A percentile compares a stretch with the other conserved stretches of the same genome.
phyloP scores from a whole-genome alignment of 2,797 vertebrate species.

The Eidolon dupreanum region DNA sequence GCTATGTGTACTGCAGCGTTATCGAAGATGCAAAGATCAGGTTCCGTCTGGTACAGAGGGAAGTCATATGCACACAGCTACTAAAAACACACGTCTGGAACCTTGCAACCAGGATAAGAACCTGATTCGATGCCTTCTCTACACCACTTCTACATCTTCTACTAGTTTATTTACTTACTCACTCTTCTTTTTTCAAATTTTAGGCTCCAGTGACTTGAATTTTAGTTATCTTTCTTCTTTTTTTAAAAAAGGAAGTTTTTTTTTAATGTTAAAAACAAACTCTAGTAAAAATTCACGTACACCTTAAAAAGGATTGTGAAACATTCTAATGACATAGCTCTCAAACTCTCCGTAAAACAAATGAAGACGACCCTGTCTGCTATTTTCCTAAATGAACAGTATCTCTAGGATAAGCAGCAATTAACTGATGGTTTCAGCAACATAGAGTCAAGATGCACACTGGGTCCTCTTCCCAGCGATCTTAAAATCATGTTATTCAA shows the following conservation, averaged over 20 bases:
- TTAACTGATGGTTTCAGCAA: neutral
- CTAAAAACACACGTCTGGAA: neutral
- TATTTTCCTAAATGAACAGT: neutral
- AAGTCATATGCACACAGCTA: neutral
- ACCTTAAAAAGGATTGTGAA: neutral
- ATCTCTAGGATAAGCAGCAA: neutral
- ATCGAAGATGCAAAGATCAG: neutral
- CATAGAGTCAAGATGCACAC: neutral
- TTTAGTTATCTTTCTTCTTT: neutral
- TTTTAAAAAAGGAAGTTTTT: neutral
- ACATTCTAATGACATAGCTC: neutral
- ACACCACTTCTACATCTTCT: neutral
- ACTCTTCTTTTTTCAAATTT: slow-evolving; percentile 8
- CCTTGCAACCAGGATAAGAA: neutral
- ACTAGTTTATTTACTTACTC: neutral
- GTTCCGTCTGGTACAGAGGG: neutral
- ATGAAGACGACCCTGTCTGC: neutral
- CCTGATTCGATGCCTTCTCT: neutral
- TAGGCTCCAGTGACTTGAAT: neutral
- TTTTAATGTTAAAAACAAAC: neutral
- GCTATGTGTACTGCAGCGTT: neutral
- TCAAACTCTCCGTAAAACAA: neutral
- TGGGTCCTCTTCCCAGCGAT: neutral
- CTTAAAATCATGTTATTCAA: neutral
- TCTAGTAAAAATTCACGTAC: neutral